Base-by-base conservation (phyloP, 2,888 invertebrate genomes). In the Chrysina gloriosa region DNA sequence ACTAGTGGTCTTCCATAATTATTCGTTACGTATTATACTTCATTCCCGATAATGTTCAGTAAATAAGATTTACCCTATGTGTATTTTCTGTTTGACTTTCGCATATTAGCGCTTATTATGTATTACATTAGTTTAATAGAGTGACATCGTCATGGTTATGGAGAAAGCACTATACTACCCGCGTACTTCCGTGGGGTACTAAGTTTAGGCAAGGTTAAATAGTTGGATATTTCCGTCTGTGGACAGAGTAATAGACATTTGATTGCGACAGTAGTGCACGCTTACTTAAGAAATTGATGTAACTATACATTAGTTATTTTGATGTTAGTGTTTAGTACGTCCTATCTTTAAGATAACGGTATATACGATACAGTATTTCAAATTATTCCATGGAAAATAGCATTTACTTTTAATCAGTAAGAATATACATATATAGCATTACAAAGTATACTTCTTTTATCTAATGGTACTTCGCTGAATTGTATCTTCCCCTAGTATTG, bases 41-140 rank as follows among this genome's bases (percentile, higher is more conserved):
- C 9, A 39, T 16, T 11, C 16, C 9, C 16, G 7, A n/a, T 36
- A 27, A 42, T 2, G 11, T 11, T 16, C 58, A 14, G 25, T 14
- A 14, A 31, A 45, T 21, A 45, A 9, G 4, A 52, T 19, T 27
- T 61, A 27, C 45, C 19, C 7, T 16, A 61, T n/a, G 5, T 25
- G 16, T 7, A 14, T 61, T 42, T 16, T 61, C 58, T 16, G 25
- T 31, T 61, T 42, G 25, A 27, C 7, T 56, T 56, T 23, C 52
- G 16, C 1, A 23, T 36, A 56, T 36, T 56, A 23, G 42, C 42
- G 25, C 42, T 42, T 61, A 23, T 5, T 42, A 25, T 34, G 19
- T 36, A 21, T n/a, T 39, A 25, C 7, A 16, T 16, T 42, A 52
- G n/a, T 3, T 21, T 16, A 25, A 39, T 56, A 36, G 14, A 25